phyloP scores from a whole-genome alignment of 1,140 invertebrate species.

The Nymphalis io region DNA sequence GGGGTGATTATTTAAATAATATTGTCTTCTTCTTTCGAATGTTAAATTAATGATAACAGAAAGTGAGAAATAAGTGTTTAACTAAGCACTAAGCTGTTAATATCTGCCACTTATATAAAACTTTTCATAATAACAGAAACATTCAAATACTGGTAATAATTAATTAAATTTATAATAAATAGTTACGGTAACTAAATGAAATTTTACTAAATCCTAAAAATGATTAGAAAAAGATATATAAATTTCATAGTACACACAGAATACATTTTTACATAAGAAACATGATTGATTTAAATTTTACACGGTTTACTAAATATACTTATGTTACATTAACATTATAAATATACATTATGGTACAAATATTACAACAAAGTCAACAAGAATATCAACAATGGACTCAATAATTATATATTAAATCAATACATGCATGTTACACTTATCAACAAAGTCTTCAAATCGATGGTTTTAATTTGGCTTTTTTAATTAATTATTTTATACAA shows the following conservation, averaged over 20 bases:
- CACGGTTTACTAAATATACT: neutral
- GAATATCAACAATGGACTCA: constrained; percentile 80
- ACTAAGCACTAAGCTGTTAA: neutral
- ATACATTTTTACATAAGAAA: neutral
- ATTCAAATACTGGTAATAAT: neutral
- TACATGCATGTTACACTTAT: constrained; percentile 29
- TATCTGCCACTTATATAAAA: neutral
- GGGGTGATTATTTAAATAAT: too few species aligned
- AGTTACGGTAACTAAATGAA: neutral
- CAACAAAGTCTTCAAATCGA: constrained; percentile 23
- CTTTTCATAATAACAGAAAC: neutral
- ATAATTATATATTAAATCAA: constrained; percentile 48
- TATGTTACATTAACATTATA: constrained; percentile 20
- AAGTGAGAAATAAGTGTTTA: too few species aligned
- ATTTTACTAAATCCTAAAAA: neutral
- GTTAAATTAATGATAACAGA: too few species aligned
- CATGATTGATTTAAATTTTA: neutral
- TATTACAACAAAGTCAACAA: constrained; percentile 78
- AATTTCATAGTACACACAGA: neutral
- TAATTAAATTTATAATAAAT: neutral
- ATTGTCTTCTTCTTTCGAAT: too few species aligned
- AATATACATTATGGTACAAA: constrained; percentile 70
- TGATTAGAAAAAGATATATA: neutral
- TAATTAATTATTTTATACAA: neutral
- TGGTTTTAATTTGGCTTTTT: neutral